Evolutionary conservation across 2,888 invertebrate species (phyloP).

Genomic region (Calliopum simillimum): DNA sequence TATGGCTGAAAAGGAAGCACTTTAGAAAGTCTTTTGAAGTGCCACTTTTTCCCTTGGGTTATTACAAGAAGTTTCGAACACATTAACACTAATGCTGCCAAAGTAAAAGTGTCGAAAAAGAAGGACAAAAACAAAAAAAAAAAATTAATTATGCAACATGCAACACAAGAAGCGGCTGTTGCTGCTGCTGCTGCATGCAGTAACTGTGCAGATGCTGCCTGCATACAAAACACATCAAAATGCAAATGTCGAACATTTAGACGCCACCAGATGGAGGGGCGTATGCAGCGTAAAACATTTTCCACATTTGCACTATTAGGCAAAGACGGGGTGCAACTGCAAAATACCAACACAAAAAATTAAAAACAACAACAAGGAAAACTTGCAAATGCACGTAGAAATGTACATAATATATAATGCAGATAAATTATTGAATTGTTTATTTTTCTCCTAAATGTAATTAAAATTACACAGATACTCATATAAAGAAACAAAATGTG

Average conservation of each 20-base stretch:
- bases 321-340: background rate
- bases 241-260: background rate
- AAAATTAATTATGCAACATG: background rate
- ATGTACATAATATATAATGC: too few species aligned
- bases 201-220: constrained; percentile 1
- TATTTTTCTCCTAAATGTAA: constrained; percentile 7
- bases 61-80: too few species aligned
- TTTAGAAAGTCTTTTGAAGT: too few species aligned
- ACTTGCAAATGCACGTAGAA: background rate
- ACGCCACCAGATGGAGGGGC: background rate
- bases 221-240: background rate
- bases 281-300: constrained; percentile 9
- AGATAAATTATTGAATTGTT: too few species aligned
- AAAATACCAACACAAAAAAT: background rate
- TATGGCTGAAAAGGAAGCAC: too few species aligned
- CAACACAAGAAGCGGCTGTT: background rate
- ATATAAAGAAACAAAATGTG: too few species aligned
- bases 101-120: too few species aligned
- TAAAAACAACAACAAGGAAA: background rate
- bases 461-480: constrained; percentile 7
- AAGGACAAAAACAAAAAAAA: too few species aligned
- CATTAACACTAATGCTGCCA: too few species aligned
- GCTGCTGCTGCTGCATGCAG: background rate
- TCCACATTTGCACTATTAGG: background rate
- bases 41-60: too few species aligned